Base-by-base conservation (phyloP, 2,797 vertebrate species). In the Anabas testudineus region DNA sequence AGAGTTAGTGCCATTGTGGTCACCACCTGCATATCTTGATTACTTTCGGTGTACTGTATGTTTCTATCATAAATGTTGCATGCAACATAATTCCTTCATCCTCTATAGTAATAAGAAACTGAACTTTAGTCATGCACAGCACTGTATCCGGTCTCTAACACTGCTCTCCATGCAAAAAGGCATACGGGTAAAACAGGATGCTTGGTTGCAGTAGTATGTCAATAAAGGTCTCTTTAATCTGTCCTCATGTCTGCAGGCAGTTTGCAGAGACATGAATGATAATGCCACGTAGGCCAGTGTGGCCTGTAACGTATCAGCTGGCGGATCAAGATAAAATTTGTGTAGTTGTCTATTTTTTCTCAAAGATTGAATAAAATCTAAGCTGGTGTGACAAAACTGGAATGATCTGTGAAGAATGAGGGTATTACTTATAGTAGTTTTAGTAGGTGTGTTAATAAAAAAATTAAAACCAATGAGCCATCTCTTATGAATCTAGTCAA, bases 241-340 rank as follows among this genome's bases (percentile, higher is more conserved):
- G 52, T 26, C 62, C 45, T 67, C 34, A 62, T 9, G 45, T 69
- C 66, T 62, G 63, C 49, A 81, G 69, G 57, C 75, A 79, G 63
- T 75, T 81, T 76, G 73, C 57, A 80, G 63, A 75, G 41, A 73
- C 73, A 81, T 66, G 60, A 80, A 64, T 59, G 56, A 74, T 39
- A 32, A 43, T 14, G 32, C 34, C 15, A 24, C 65, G 19, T n/a
- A 39, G 45, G 39, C 46, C 30, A 63, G 48, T 19, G 48, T 74
- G 60, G 60, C 36, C 60, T 42, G 24, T 42, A 16, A 51, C 21
- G 32, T 39, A 74, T 41, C 37, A 30, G 43, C 51, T 57, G 22
- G 53, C 32, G 30, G 22, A 39, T 26, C 22, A 52, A 49, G 48
- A 49, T 37, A n/a, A 47, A 10, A 42, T 51, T 22, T 56, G 45